Evolutionary conservation across 2,113 vertebrate species (phyloP).

Genomic region (Bubo bubo): DNA sequence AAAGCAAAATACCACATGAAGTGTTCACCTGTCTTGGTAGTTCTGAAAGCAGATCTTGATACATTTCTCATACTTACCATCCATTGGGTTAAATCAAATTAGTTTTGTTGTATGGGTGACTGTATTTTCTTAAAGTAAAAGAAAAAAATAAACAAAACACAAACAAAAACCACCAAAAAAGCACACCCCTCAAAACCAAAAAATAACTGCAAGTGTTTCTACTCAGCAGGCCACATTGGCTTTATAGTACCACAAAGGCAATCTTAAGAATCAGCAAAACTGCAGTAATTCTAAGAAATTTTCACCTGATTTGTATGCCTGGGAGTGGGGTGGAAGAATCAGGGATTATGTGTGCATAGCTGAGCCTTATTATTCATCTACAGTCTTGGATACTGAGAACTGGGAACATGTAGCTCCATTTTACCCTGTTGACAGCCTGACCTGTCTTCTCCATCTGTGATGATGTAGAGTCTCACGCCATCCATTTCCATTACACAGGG

Average conservation of each 20-base stretch:
- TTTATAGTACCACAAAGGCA: background rate
- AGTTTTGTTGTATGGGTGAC: background rate
- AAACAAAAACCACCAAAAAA: background rate
- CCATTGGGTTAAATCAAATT: background rate
- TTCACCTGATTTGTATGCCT: background rate
- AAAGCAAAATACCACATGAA: background rate
- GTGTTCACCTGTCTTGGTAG: background rate
- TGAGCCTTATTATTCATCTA: background rate
- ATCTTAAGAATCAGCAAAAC: background rate
- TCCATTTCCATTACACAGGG: background rate
- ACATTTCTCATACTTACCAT: background rate
- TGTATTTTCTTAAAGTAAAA: background rate
- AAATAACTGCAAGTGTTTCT: background rate
- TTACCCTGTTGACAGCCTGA: background rate
- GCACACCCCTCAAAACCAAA: background rate
- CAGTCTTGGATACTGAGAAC: background rate
- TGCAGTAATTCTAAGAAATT: background rate
- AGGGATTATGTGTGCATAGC: background rate
- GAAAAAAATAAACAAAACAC: background rate
- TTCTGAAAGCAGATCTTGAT: constrained; percentile 6
- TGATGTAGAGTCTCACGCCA: background rate
- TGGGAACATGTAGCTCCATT: background rate
- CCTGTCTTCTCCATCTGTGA: background rate
- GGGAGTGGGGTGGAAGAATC: background rate
- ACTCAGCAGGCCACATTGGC: background rate